Evolutionary conservation across 2,888 invertebrate genomes (phyloP).

Genomic region (Ormyrus labotus): DNA sequence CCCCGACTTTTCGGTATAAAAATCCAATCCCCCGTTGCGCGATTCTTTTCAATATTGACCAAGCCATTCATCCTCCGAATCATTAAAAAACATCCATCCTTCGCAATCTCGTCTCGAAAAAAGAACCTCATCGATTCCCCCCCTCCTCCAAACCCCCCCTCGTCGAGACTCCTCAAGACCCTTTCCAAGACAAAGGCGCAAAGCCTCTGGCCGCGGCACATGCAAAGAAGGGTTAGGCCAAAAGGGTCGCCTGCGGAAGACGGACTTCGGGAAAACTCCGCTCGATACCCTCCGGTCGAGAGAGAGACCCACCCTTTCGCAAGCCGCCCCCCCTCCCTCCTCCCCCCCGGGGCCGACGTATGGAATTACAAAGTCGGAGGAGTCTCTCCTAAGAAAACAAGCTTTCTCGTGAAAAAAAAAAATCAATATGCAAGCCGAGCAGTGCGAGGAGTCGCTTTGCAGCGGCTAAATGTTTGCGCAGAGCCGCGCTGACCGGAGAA

Average conservation of each 20-base stretch:
- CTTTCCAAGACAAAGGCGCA: no score
- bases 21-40: no score
- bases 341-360: constrained; percentile 9
- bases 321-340: not conserved
- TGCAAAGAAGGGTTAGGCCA: constrained; percentile 52
- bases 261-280: constrained; percentile 7
- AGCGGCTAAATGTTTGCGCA: constrained; percentile 11
- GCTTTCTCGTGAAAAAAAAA: constrained; percentile 28
- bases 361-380: constrained; percentile 53
- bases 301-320: no score
- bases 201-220: not conserved
- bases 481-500: not conserved
- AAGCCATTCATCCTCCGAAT: no score
- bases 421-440: constrained; percentile 33
- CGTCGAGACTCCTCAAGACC: no score
- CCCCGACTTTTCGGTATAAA: no score
- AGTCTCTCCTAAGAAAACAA: constrained; percentile 46
- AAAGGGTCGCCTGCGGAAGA: constrained; percentile 11
- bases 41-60: no score
- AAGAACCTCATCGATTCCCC: no score
- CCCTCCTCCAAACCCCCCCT: no score
- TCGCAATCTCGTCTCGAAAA: no score
- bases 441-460: constrained; percentile 5
- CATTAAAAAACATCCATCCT: no score
- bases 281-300: constrained; percentile 11